Conservation (phyloP, 2,113 vertebrate species). For the Eublepharis macularius region DNA sequence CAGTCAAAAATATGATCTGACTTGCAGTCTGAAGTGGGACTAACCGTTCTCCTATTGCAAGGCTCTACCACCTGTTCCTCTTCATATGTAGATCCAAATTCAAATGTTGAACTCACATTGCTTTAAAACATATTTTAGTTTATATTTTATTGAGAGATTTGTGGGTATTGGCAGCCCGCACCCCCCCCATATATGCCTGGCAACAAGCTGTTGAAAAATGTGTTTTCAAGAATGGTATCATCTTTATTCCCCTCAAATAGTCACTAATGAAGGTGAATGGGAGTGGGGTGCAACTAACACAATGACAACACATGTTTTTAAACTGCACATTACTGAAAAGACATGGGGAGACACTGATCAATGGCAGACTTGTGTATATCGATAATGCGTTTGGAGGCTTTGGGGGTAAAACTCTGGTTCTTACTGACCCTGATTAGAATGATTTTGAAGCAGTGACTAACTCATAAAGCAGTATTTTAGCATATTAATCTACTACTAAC, state of each 20-base stretch:
- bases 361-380: neutral
- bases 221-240: neutral
- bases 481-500: no score
- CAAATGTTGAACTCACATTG: neutral
- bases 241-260: neutral
- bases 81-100: neutral
- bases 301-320: neutral
- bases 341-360: no score
- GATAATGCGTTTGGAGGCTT: no score
- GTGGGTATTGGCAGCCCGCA: neutral
- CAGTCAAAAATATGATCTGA: no score
- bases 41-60: no score
- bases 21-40: no score
- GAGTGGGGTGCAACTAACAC: neutral
- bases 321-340: neutral
- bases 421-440: neutral
- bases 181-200: neutral
- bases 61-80: no score
- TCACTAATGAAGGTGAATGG: neutral
- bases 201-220: neutral
- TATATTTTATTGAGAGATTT: neutral
- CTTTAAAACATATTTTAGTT: neutral
- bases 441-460: neutral
- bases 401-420: neutral
- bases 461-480: no score